Conservation (phyloP, 2,797 vertebrate genomes). For the Lutjanus campechanus region DNA sequence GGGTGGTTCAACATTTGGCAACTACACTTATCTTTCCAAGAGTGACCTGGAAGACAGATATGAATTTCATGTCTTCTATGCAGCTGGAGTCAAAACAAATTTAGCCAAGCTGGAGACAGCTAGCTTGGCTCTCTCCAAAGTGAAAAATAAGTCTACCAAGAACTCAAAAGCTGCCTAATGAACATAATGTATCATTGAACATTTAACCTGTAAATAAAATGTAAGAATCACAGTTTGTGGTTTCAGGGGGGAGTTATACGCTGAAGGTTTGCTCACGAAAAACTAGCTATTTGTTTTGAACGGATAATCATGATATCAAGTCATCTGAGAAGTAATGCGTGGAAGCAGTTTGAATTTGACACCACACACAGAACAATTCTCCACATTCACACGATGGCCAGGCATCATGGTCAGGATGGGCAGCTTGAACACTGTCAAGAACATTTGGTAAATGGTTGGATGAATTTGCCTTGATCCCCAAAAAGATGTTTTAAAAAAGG, state of each 20-base stretch:
- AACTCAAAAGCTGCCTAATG: slow-evolving; percentile 7
- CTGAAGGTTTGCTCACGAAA: background rate
- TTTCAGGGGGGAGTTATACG: background rate
- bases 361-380: background rate
- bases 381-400: no score
- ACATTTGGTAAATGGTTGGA: no score
- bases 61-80: slow-evolving; percentile 12
- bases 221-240: slow-evolving; percentile 4
- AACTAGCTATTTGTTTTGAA: background rate
- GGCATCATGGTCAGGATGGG: no score
- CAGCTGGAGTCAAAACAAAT: slow-evolving; percentile 26
- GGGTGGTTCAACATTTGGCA: slow-evolving; percentile 17
- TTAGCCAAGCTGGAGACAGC: slow-evolving; percentile 19
- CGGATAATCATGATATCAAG: background rate
- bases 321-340: background rate
- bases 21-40: slow-evolving; percentile 15
- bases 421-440: no score
- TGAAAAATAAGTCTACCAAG: background rate
- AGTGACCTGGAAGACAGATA: slow-evolving; percentile 24
- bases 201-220: slow-evolving; percentile 30
- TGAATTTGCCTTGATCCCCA: no score
- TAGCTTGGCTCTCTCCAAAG: slow-evolving; percentile 9
- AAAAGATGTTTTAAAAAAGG: no score
- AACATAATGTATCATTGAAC: background rate
- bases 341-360: background rate